These are phyloP conservation scores for Caranx ignobilis DNA, from an alignment of 2,113 vertebrate genomes.

Conservation along the genomic window DNA sequence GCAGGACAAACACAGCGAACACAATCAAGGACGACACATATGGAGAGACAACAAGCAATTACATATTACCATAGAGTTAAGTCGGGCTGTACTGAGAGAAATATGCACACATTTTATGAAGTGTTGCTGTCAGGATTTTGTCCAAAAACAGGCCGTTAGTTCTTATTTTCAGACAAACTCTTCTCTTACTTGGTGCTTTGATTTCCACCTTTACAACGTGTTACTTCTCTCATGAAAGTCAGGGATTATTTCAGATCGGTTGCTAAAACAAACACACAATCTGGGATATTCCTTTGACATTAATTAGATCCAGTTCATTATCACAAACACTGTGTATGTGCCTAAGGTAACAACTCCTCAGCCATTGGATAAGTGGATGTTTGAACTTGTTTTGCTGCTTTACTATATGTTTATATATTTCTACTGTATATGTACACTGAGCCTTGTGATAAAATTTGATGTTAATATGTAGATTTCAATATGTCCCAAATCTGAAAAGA, in stretches of 20 bases:
- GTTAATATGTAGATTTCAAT: too few species aligned
- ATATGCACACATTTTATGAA: constrained; percentile 13
- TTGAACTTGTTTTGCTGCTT: background rate
- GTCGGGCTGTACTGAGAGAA: constrained; percentile 29
- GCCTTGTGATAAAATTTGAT: too few species aligned
- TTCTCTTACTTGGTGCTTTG: background rate
- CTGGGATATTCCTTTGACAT: constrained; percentile 41
- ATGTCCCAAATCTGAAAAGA: background rate
- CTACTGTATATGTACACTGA: too few species aligned
- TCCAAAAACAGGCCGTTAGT: constrained; percentile 7
- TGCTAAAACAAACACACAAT: constrained; percentile 51
- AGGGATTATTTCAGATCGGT: constrained; percentile 41
- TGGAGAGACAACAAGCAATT: constrained; percentile 2
- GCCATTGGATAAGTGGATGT: background rate
- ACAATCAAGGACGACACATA: background rate
- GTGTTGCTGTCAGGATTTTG: constrained; percentile 14
- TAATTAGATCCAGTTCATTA: background rate
- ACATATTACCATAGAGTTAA: constrained; percentile 1
- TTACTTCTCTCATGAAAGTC: constrained; percentile 19
- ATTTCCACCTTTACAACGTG: constrained; percentile 27
- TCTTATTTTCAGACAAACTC: background rate
- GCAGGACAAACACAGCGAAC: constrained; percentile 32
- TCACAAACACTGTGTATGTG: constrained; percentile 7
- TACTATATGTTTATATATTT: too few species aligned
- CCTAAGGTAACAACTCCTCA: background rate